These are phyloP conservation scores for Neodontobutis hainanensis DNA, from an alignment of 2,113 vertebrate species.

Conservation along the genomic window DNA sequence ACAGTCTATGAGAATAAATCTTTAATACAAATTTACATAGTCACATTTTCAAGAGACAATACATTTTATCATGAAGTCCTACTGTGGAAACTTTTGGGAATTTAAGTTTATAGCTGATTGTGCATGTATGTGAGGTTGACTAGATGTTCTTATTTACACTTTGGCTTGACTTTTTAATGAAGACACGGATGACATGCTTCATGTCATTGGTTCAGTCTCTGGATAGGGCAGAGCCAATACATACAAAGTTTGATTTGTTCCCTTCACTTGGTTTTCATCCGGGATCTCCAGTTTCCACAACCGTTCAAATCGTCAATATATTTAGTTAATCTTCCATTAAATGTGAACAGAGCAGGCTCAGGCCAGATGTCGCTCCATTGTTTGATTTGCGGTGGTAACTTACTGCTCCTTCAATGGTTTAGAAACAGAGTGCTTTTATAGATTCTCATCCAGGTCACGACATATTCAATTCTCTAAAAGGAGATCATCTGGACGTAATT, in stretches of 20 bases:
- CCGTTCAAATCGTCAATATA: not conserved
- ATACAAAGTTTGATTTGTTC: not conserved
- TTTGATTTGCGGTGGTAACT: not conserved
- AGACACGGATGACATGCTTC: not conserved
- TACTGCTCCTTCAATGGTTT: not conserved
- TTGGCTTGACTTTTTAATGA: no score
- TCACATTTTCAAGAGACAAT: no score
- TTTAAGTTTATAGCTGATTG: no score
- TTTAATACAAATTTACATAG: no score
- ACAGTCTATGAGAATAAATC: no score
- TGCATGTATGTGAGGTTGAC: no score
- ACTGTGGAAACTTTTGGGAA: no score
- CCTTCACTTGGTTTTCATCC: not conserved
- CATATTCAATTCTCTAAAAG: not conserved
- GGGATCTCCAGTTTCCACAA: not conserved
- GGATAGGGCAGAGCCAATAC: not conserved
- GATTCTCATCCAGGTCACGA: constrained; percentile 4
- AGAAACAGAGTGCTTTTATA: not conserved
- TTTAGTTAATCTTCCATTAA: not conserved
- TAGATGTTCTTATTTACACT: no score
- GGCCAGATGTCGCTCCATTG: no score
- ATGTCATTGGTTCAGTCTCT: not conserved
- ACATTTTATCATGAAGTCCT: no score
- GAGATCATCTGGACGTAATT: constrained; percentile 2
- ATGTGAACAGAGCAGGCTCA: not conserved